Conservation (phyloP, 2,888 invertebrate genomes). For the Tryphoninae sp. region DNA sequence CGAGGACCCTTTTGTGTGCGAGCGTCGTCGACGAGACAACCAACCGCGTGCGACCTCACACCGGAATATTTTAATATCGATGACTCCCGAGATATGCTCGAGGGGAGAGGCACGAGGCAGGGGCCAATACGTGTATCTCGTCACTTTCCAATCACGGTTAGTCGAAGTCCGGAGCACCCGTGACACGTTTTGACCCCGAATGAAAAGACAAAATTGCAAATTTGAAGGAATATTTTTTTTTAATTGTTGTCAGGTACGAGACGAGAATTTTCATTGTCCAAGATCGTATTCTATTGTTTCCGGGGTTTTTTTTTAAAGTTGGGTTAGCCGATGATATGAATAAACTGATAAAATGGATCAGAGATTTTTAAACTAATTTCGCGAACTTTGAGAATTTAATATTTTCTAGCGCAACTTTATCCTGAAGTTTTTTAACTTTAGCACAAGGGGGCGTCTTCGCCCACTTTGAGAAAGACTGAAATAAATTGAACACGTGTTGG, state of each 20-base stretch:
- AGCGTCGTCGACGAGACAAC: constrained; percentile 15
- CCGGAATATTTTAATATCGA: constrained; percentile 59
- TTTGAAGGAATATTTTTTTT: background rate
- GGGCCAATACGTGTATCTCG: background rate
- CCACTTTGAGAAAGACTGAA: too few relatives aligned
- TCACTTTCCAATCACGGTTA: background rate
- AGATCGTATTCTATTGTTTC: background rate
- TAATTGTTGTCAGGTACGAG: too few relatives aligned
- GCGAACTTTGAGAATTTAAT: too few relatives aligned
- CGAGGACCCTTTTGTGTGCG: background rate
- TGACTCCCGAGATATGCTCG: constrained; percentile 6
- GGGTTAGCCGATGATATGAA: too few relatives aligned
- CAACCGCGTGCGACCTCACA: constrained; percentile 36
- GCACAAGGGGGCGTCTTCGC: too few relatives aligned
- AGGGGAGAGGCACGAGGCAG: background rate
- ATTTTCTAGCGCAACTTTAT: too few relatives aligned
- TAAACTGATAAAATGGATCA: too few relatives aligned
- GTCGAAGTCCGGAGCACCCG: background rate
- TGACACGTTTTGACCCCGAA: background rate
- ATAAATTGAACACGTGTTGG: too few relatives aligned
- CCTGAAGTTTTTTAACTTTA: too few relatives aligned
- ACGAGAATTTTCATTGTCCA: background rate
- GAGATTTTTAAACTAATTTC: too few relatives aligned
- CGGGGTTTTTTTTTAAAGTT: too few relatives aligned
- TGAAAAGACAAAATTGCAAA: background rate